Base-by-base conservation (phyloP, 2,797 vertebrate genomes). In the Crypturellus tataupa region DNA sequence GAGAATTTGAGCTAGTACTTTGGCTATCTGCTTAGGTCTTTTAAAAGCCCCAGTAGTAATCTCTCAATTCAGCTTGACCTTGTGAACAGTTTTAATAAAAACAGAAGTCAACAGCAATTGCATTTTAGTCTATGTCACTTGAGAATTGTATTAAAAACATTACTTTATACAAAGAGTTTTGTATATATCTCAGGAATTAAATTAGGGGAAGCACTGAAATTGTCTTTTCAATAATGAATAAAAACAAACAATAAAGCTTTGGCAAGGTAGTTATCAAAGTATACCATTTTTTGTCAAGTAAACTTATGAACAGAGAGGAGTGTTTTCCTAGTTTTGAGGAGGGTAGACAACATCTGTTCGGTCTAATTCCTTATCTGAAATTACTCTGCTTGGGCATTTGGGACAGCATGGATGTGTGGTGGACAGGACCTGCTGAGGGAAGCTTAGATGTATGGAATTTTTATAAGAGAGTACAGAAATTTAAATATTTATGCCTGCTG, bases 241-340 rank as follows among this genome's bases (percentile, higher is more conserved):
- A 10, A 31, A 33, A 58, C 12, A 42, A 37, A 2, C 21, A 51
- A 37, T 3, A 49, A 78, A 37, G 6, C 2, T 46, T 53, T 60
- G 64, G 21, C 17, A 31, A 60, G 49, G 3, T n/a, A 39, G 2
- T 39, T 73, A 73, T 29, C 15, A 65, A 65, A 86, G 8, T 16
- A 73, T 53, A 25, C 37, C 35, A 62, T 9, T 81, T 1, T 2
- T 73, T 8, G 31, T 3, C 9, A 13, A 55, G 8, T 40, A 79
- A 31, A 49, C 39, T 64, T 76, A 64, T 42, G 7, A 58, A 46
- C 2, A 3, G 6, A 29, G 19, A 17, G 4, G 6, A 64, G 64
- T 10, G 4, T 4, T 4, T 64, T 10, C 46, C 12, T 23, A 51
- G 2, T 1, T 37, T 13, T 51, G 3, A 29, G 1, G 51, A 25